Evolutionary conservation across 2,888 invertebrate species (phyloP).

Genomic region (Venusia cambrica): DNA sequence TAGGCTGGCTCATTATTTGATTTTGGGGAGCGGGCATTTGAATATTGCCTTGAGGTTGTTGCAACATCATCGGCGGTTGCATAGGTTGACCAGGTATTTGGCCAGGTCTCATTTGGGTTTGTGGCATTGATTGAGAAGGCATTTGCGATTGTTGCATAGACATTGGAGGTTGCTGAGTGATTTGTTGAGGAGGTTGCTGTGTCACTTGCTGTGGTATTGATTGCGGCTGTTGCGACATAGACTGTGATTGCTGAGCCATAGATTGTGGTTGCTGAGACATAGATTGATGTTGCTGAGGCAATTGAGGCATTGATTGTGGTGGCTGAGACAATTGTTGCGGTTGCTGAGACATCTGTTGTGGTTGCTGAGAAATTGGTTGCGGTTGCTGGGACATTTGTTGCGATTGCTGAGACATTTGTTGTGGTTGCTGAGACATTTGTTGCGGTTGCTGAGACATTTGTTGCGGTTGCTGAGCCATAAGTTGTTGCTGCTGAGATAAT

Average conservation of each 20-base stretch:
- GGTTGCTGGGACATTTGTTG: slow-evolving; percentile 20
- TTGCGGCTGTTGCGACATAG: slow-evolving; percentile 5
- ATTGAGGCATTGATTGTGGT: slow-evolving; percentile 32
- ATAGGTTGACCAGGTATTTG: slow-evolving; percentile 38
- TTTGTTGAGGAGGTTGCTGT: slow-evolving; percentile 10
- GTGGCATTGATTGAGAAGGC: slow-evolving; percentile 25
- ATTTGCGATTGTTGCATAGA: slow-evolving; percentile 29
- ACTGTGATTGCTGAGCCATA: slow-evolving; percentile 5
- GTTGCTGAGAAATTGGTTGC: slow-evolving; percentile 36
- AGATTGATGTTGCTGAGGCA: slow-evolving; percentile 38
- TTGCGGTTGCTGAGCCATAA: slow-evolving; percentile 22
- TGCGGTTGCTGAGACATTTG: slow-evolving; percentile 5
- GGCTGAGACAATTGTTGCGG: slow-evolving; percentile 20
- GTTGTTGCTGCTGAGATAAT: slow-evolving; percentile 34
- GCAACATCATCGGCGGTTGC: slow-evolving; percentile 43
- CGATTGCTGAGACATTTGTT: slow-evolving; percentile 3
- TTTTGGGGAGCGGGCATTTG: slow-evolving; percentile 35
- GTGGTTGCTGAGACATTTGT: slow-evolving; percentile 18
- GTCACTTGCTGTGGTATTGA: too few species aligned
- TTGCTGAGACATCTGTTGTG: slow-evolving; percentile 26
- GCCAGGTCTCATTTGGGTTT: slow-evolving; percentile 35
- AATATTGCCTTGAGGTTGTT: slow-evolving; percentile 42
- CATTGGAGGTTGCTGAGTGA: slow-evolving; percentile 1
- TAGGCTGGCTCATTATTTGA: slow-evolving; percentile 29
- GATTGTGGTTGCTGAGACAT: slow-evolving; percentile 17